A percentile compares a stretch with the other conserved stretches of the same genome.
phyloP scores from a whole-genome alignment of 2,113 vertebrate genomes.

The Sus scrofa region T2T-Sscrofa CM000813.6:46186501-46187000 shows the following conservation, averaged over 20 bases:
- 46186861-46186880: background rate
- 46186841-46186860: background rate
- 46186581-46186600: background rate
- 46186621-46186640: background rate
- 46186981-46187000: slow-evolving; percentile 77
- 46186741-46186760: background rate
- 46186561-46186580: background rate
- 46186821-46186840: background rate
- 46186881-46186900: background rate
- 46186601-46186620: background rate
- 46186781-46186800: background rate
- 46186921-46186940: slow-evolving; percentile 29
- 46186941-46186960: slow-evolving; percentile 58
- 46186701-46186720: background rate
- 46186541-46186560: background rate
- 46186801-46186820: background rate
- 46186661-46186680: too few relatives aligned
- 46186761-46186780: slow-evolving; percentile 1
- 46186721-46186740: background rate
- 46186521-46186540: background rate
- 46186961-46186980: slow-evolving; percentile 82
- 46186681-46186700: background rate
- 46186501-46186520: too few relatives aligned
- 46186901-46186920: slow-evolving; percentile 46
- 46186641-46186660: background rate